A percentile compares a stretch with the other conserved stretches of the same genome.
Conservation (phyloP, 2,113 vertebrate species). For the Brienomyrus longianalis region DNA sequence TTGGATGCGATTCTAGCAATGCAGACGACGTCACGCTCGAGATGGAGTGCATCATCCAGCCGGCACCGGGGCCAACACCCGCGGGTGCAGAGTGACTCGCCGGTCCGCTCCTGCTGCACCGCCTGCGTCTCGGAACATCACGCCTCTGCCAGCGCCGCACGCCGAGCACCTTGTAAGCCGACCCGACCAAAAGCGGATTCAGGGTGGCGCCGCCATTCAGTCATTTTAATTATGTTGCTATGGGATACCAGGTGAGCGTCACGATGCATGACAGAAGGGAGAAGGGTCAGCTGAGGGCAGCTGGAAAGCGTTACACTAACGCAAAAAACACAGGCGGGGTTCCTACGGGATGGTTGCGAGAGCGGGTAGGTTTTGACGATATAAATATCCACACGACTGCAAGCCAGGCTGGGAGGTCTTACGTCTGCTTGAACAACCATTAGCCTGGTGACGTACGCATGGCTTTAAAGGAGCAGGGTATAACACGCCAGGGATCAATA, state of each 20-base stretch:
- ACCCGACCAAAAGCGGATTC: neutral
- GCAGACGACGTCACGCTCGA: neutral
- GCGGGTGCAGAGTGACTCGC: neutral
- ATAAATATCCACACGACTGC: neutral
- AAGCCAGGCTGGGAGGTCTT: neutral
- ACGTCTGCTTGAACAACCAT: neutral
- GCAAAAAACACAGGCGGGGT: neutral
- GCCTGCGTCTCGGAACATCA: neutral
- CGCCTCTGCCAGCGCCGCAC: neutral
- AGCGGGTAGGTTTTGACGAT: neutral
- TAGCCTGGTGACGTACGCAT: neutral
- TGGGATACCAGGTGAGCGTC: neutral
- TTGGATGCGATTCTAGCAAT: neutral
- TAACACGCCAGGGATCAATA: neutral
- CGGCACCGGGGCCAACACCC: neutral
- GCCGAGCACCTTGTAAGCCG: neutral
- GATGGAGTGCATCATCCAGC: neutral
- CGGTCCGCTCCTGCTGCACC: neutral
- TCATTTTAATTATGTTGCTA: constrained; percentile 1
- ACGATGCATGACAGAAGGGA: neutral
- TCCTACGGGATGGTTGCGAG: neutral
- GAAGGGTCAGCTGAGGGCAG: neutral
- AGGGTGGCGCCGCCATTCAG: neutral
- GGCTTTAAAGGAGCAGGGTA: neutral
- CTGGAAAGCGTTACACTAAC: neutral